These are phyloP conservation scores for Indicator maculatus DNA, from an alignment of 2,113 vertebrate genomes.

Conservation along the genomic window DNA sequence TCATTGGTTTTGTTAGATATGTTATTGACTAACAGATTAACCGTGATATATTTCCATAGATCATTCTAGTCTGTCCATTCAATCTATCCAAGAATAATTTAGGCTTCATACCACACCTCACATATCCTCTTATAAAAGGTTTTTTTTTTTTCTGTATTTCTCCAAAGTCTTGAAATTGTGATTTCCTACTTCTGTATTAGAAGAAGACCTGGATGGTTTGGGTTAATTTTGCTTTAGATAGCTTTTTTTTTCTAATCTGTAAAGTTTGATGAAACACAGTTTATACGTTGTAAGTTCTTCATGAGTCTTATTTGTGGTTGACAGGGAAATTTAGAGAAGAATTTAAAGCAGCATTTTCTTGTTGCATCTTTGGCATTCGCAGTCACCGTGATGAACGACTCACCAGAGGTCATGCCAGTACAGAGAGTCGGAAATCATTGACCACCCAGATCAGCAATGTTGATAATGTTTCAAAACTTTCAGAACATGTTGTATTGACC, in stretches of 20 bases:
- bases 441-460: slow-evolving; percentile 90
- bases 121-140: background rate
- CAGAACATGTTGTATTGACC: slow-evolving; percentile 86
- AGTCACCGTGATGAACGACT: slow-evolving; percentile 72
- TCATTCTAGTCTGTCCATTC: background rate
- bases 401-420: slow-evolving; percentile 78
- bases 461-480: slow-evolving; percentile 87
- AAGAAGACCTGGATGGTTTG: background rate
- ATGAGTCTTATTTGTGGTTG: slow-evolving; percentile 39
- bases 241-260: background rate
- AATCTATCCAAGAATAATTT: slow-evolving; percentile 4
- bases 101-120: background rate
- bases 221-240: slow-evolving; percentile 12
- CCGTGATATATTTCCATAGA: background rate
- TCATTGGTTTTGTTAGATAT: background rate
- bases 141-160: background rate
- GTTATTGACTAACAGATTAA: background rate
- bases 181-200: background rate
- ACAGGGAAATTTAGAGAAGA: slow-evolving; percentile 96
- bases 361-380: slow-evolving; percentile 77
- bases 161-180: background rate
- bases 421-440: slow-evolving; percentile 92
- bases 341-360: slow-evolving; percentile 96
- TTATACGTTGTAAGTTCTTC: background rate
- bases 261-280: background rate